These are phyloP conservation scores for Halictus ligatus DNA, from an alignment of 2,888 invertebrate genomes.

Conservation along the genomic window DNA sequence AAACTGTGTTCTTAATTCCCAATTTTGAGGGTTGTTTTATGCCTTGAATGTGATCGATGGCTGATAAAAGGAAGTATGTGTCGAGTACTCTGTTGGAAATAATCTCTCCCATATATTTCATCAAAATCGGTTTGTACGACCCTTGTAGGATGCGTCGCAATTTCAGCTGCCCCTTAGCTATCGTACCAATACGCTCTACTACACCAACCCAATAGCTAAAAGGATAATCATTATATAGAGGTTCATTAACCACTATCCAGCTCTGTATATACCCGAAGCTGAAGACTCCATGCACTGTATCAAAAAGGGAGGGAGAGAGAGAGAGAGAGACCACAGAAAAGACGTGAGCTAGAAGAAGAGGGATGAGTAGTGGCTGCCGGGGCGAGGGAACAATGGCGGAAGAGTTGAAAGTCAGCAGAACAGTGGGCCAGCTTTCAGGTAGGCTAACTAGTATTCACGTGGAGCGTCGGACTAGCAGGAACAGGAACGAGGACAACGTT, in stretches of 20 bases:
- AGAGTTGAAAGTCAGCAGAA: conserved; percentile 36
- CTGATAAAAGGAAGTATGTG: background rate
- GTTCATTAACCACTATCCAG: background rate
- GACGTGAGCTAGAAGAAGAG: background rate
- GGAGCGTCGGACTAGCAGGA: conserved; percentile 1
- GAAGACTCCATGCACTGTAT: background rate
- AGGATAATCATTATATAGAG: background rate
- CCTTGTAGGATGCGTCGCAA: background rate
- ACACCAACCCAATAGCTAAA: background rate
- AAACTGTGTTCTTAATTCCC: background rate
- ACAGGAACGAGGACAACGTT: conserved; percentile 22
- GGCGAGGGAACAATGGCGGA: background rate
- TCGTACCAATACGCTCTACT: background rate
- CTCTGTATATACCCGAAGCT: background rate
- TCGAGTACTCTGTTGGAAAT: background rate
- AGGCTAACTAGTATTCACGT: conserved; percentile 26
- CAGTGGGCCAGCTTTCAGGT: conserved; percentile 28
- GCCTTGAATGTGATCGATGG: background rate
- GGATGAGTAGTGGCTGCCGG: background rate
- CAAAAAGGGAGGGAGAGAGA: no score
- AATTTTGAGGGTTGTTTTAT: background rate
- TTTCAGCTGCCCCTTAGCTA: background rate
- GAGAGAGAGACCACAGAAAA: background rate
- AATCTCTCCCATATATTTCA: background rate
- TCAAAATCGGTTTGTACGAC: background rate